A percentile compares a stretch with the other conserved stretches of the same genome.
These are phyloP conservation scores for Darevskia mixta DNA, from an alignment of 2,797 vertebrate genomes.

Conservation along the genomic window DNA sequence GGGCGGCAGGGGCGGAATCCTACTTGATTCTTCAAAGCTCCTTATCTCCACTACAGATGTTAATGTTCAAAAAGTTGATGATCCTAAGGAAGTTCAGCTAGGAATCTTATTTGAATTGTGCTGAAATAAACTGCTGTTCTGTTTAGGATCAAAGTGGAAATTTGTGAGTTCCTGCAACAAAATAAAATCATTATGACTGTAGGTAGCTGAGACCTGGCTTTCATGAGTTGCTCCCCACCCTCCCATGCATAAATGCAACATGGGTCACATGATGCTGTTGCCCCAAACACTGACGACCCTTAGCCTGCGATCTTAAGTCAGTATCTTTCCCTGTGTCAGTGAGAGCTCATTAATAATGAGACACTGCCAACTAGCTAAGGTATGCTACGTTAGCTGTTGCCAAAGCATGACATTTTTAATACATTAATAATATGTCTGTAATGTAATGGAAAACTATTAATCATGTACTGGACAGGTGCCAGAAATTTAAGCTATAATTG, in stretches of 20 bases:
- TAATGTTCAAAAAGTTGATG: constrained; percentile 25
- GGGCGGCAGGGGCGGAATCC: rapidly evolving
- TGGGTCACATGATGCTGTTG: constrained; percentile 58
- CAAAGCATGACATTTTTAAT: constrained; percentile 85
- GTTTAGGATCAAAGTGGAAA: constrained; percentile 1
- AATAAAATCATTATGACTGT: neutral
- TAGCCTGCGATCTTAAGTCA: constrained; percentile 81
- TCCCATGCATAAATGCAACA: constrained; percentile 55
- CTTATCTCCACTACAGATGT: neutral
- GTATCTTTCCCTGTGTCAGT: constrained; percentile 80
- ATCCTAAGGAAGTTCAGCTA: neutral
- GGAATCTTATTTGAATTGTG: neutral
- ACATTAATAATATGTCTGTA: constrained; percentile 89
- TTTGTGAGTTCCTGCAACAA: neutral
- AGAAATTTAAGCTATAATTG: constrained; percentile 90
- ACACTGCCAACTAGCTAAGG: constrained; percentile 72
- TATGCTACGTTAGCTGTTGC: constrained; percentile 75
- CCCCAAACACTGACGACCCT: constrained; percentile 68
- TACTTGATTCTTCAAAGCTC: neutral
- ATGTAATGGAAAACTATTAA: constrained; percentile 88
- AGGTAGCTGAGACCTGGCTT: neutral
- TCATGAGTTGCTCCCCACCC: constrained; percentile 12
- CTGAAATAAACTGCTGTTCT: neutral
- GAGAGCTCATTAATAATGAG: constrained; percentile 87
- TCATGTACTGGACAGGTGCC: constrained; percentile 85